phyloP scores from a whole-genome alignment of 2,113 vertebrate genomes.

The Murina feae region DNA sequence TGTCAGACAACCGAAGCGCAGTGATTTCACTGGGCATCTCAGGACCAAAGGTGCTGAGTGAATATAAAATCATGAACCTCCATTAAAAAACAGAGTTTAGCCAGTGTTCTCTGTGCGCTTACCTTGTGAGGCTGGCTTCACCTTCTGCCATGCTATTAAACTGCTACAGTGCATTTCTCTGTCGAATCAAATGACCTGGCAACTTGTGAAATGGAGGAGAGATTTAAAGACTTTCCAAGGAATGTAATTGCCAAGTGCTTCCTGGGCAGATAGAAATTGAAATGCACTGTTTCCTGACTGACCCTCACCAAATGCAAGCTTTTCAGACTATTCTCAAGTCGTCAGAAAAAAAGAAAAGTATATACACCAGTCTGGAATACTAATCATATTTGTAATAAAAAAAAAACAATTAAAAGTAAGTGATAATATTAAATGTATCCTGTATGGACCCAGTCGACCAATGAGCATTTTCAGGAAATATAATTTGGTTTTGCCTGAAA shows the following conservation, averaged over 20 bases:
- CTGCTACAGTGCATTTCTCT: neutral
- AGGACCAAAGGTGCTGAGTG: neutral
- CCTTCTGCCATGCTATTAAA: slow-evolving; percentile 3
- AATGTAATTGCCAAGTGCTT: slow-evolving; percentile 29
- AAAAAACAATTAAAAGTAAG: slow-evolving; percentile 30
- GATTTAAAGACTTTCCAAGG: slow-evolving; percentile 22
- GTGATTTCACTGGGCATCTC: slow-evolving; percentile 14
- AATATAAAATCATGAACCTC: neutral
- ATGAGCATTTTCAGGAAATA: slow-evolving; percentile 43
- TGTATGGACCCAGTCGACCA: neutral
- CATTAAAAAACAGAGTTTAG: neutral
- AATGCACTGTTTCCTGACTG: neutral
- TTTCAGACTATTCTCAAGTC: neutral
- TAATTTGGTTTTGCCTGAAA: slow-evolving; percentile 45
- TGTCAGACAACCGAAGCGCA: neutral
- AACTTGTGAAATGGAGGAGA: neutral
- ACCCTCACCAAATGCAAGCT: neutral
- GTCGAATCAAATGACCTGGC: neutral
- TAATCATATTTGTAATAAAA: slow-evolving; percentile 39
- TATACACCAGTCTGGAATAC: neutral
- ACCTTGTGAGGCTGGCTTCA: neutral
- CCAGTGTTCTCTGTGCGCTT: neutral
- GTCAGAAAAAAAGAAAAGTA: slow-evolving; percentile 28
- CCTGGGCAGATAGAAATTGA: slow-evolving; percentile 3
- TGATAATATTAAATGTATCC: slow-evolving; percentile 30